These are phyloP conservation scores for Patella caerulea DNA, from an alignment of 2,888 invertebrate species.

Conservation along the genomic window DNA sequence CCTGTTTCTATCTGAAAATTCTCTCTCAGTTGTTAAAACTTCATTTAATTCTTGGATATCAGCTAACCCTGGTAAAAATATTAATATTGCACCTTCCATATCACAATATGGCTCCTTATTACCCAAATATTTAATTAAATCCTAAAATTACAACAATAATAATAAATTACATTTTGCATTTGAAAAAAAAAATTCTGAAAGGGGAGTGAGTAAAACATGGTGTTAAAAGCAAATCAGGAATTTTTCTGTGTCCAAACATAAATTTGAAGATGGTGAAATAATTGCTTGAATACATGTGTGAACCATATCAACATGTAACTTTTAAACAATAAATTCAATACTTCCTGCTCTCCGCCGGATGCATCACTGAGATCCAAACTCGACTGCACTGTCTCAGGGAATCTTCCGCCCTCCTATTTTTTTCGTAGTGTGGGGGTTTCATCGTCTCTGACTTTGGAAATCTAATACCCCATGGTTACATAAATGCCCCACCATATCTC, in stretches of 20 bases:
- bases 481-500: too few species aligned
- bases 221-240: background rate
- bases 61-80: slow-evolving; percentile 68
- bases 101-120: slow-evolving; percentile 42
- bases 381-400: too few species aligned
- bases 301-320: too few species aligned
- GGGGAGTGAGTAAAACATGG: background rate
- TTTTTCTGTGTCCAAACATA: background rate
- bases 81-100: slow-evolving; percentile 64
- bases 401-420: too few species aligned
- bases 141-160: slow-evolving; percentile 41
- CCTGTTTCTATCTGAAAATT: slow-evolving; percentile 55
- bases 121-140: slow-evolving; percentile 54
- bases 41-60: slow-evolving; percentile 68
- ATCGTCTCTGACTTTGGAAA: too few species aligned
- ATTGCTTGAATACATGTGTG: too few species aligned
- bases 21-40: slow-evolving; percentile 55
- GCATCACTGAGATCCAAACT: too few species aligned
- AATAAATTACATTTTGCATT: background rate
- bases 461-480: too few species aligned
- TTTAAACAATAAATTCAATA: too few species aligned
- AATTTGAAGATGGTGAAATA: too few species aligned
- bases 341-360: too few species aligned
- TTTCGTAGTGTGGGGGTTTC: too few species aligned
- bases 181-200: background rate